Conservation (phyloP, 2,888 invertebrate genomes). For the Melanostoma mellinum region DNA sequence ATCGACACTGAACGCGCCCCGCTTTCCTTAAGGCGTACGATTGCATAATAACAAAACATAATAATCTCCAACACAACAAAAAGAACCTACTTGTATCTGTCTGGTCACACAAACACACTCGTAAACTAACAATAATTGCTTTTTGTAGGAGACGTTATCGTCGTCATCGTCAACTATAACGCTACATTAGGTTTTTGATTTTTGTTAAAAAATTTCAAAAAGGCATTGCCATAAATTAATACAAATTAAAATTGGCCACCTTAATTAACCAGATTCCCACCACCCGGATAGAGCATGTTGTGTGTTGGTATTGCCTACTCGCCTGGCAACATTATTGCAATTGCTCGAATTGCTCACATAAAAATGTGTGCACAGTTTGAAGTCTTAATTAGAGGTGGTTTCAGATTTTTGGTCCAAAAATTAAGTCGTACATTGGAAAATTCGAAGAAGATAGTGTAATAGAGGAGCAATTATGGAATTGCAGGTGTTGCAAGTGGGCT, state of each 20-base stretch:
- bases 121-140: conserved; percentile 39
- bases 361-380: conserved; percentile 47
- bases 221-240: conserved; percentile 70
- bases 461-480: conserved; percentile 51
- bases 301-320: neutral
- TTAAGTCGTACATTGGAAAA: conserved; percentile 33
- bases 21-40: conserved; percentile 43
- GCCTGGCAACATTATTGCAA: conserved; percentile 30
- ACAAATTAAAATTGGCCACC: conserved; percentile 69
- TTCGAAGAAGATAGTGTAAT: conserved; percentile 52
- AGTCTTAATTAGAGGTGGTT: conserved; percentile 41
- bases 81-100: neutral
- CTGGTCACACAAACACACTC: conserved; percentile 2
- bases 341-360: conserved; percentile 36
- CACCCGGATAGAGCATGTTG: conserved; percentile 31
- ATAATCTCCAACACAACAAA: neutral
- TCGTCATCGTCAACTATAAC: neutral
- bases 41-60: conserved; percentile 35
- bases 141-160: conserved; percentile 31
- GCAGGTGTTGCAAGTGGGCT: conserved; percentile 58
- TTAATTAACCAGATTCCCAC: conserved; percentile 71
- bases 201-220: conserved; percentile 21
- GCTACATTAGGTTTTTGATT: conserved; percentile 43
- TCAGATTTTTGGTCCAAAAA: conserved; percentile 50
- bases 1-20: conserved; percentile 8